phyloP scores from a whole-genome alignment of 2,888 invertebrate species.

The Parnassius glacialis region DNA sequence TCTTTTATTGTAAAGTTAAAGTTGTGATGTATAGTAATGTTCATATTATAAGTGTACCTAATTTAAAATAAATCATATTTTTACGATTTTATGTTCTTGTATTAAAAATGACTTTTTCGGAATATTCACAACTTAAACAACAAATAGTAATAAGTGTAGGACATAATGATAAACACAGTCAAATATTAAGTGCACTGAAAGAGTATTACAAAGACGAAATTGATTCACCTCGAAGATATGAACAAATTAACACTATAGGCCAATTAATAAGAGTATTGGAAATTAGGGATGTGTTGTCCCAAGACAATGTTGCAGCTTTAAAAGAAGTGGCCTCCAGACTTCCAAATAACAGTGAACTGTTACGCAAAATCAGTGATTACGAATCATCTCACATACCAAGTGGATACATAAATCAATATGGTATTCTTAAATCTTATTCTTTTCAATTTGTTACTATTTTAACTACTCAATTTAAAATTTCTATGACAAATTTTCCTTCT shows the following conservation, averaged over 20 bases:
- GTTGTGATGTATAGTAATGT: too few relatives aligned
- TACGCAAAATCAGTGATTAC: conserved; percentile 50
- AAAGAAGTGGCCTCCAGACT: conserved; percentile 54
- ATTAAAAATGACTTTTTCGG: conserved; percentile 53
- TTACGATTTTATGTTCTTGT: background rate
- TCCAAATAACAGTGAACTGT: conserved; percentile 43
- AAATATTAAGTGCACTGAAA: conserved; percentile 53
- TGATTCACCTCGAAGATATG: conserved; percentile 63
- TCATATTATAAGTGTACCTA: too few relatives aligned
- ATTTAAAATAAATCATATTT: background rate
- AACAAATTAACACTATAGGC: conserved; percentile 55
- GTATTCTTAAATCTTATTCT: conserved; percentile 40
- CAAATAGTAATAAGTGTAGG: conserved; percentile 49
- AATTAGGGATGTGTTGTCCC: conserved; percentile 59
- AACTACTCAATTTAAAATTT: too few relatives aligned
- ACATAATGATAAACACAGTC: conserved; percentile 47
- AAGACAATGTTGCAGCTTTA: conserved; percentile 57
- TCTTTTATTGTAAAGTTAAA: too few relatives aligned
- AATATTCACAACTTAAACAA: conserved; percentile 54
- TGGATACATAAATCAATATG: conserved; percentile 46
- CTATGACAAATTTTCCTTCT: too few relatives aligned
- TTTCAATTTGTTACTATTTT: background rate
- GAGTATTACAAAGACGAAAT: conserved; percentile 57
- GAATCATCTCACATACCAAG: conserved; percentile 44
- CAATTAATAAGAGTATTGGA: conserved; percentile 61